These are phyloP conservation scores for Pogonognathellus flavescens DNA, from an alignment of 1,140 invertebrate genomes.

Conservation along the genomic window DNA sequence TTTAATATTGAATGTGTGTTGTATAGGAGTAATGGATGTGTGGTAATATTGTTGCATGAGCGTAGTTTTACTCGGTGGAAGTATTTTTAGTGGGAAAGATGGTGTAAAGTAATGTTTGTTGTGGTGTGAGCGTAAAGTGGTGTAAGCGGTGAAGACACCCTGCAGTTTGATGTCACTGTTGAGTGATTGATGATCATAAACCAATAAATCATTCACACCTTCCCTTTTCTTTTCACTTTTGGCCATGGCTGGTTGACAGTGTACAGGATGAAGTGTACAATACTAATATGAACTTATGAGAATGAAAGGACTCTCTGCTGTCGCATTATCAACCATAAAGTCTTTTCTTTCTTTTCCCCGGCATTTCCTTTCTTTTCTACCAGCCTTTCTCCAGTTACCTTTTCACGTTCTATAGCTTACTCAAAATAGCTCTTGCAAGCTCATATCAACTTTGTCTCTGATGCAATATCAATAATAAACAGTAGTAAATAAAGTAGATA, in stretches of 20 bases:
- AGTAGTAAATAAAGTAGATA: too few relatives aligned
- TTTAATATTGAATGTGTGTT: too few relatives aligned
- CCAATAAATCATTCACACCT: conserved; percentile 50
- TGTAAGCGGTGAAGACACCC: conserved; percentile 38
- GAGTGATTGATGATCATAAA: conserved; percentile 36
- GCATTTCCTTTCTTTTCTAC: background rate
- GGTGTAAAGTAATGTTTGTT: background rate
- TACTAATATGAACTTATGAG: conserved; percentile 36
- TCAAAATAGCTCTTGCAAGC: too few relatives aligned
- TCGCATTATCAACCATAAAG: conserved; percentile 36
- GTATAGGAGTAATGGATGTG: too few relatives aligned
- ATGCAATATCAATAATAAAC: too few relatives aligned
- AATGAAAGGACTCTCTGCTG: background rate
- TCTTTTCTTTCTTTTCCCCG: background rate
- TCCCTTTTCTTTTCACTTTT: background rate
- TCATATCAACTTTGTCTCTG: too few relatives aligned
- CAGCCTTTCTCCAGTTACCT: background rate
- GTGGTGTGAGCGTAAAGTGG: conserved; percentile 9
- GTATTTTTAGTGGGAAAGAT: too few relatives aligned
- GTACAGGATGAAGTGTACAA: conserved; percentile 5
- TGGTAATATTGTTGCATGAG: too few relatives aligned
- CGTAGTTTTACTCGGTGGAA: too few relatives aligned
- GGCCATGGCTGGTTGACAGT: background rate
- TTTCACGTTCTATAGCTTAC: too few relatives aligned
- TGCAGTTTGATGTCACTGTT: conserved; percentile 28